Conservation (phyloP, 1,140 invertebrate species). For the Tenebrio molitor region DNA sequence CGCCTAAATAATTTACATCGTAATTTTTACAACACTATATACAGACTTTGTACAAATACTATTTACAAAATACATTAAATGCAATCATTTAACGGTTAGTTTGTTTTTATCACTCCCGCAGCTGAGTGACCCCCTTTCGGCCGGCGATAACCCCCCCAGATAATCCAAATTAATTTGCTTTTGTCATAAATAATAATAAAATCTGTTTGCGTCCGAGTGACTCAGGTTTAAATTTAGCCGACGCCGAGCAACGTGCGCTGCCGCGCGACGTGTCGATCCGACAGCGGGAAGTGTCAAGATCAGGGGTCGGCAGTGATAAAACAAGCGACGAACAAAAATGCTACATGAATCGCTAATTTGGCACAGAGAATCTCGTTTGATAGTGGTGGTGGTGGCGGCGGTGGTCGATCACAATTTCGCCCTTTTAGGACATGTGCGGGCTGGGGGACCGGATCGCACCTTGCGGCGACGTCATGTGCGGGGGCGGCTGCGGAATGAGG, state of each 20-base stretch:
- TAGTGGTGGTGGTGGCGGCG: neutral
- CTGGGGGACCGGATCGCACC: constrained; percentile 61
- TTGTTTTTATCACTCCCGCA: constrained; percentile 43
- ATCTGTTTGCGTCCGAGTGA: constrained; percentile 18
- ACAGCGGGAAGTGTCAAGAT: neutral
- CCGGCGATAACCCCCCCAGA: constrained; percentile 32
- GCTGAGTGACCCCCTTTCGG: constrained; percentile 38
- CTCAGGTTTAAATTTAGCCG: constrained; percentile 16
- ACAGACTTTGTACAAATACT: constrained; percentile 45
- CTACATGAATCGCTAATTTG: constrained; percentile 18
- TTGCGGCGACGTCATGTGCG: constrained; percentile 59
- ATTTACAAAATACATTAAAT: constrained; percentile 48
- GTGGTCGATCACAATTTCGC: neutral
- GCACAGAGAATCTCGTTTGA: constrained; percentile 21
- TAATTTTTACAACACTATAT: constrained; percentile 42
- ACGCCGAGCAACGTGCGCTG: no score
- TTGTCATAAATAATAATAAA: constrained; percentile 30
- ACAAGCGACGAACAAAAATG: constrained; percentile 11
- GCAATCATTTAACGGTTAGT: constrained; percentile 47
- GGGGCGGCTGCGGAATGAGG: constrained; percentile 60
- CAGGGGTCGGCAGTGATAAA: neutral
- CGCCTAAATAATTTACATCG: constrained; percentile 49
- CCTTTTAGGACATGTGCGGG: constrained; percentile 61
- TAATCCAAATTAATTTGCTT: constrained; percentile 36
- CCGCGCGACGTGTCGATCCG: no score